phyloP scores from a whole-genome alignment of 2,797 vertebrate species.

The Alca torda region DNA sequence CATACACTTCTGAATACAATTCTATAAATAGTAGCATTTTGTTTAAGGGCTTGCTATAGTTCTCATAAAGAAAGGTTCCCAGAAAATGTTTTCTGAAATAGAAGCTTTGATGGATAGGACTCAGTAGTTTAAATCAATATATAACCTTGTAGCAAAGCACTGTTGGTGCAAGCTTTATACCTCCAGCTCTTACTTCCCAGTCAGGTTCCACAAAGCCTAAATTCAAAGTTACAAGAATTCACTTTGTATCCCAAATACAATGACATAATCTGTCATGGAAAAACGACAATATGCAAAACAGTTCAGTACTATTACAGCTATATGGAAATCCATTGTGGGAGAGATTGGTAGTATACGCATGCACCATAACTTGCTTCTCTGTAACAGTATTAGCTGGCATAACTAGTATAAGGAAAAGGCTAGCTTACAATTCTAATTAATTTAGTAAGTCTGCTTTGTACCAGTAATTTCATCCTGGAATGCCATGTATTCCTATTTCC shows the following conservation, averaged over 20 bases:
- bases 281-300: not conserved
- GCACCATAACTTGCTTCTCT: not conserved
- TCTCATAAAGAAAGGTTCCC: not conserved
- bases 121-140: not conserved
- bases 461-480: not conserved
- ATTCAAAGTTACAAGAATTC: not conserved
- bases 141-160: not conserved
- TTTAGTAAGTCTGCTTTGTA: not conserved
- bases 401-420: not conserved
- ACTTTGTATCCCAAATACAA: not conserved
- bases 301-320: not conserved
- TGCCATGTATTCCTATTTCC: not conserved
- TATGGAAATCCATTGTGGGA: not conserved
- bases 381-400: not conserved
- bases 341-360: not conserved
- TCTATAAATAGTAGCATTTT: not conserved
- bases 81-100: constrained; percentile 1
- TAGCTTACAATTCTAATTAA: not conserved
- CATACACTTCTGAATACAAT: not conserved
- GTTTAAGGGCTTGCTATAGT: not conserved
- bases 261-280: not conserved
- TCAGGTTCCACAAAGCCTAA: not conserved
- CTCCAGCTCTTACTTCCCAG: not conserved
- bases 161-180: not conserved
- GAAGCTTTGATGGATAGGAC: not conserved